A percentile compares a stretch with the other conserved stretches of the same genome.
phyloP scores from a whole-genome alignment of 2,888 invertebrate species.

The Lasioglossum pauxillum region DNA sequence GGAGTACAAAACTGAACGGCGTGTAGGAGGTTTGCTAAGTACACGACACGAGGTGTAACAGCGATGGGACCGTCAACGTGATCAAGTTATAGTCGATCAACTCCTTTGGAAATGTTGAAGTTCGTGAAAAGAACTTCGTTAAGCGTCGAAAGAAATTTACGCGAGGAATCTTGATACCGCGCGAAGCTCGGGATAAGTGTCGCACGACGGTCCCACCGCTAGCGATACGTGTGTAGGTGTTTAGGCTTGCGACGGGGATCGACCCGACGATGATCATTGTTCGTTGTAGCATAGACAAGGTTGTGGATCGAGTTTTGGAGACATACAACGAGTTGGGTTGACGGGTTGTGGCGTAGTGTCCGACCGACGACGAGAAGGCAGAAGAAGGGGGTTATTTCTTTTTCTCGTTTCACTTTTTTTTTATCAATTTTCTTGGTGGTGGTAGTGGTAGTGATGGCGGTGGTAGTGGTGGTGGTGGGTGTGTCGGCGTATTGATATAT shows the following conservation, averaged over 20 bases:
- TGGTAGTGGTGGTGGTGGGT: background rate
- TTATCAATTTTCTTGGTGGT: background rate
- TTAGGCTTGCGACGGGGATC: constrained; percentile 43
- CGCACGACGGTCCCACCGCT: background rate
- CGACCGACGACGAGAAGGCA: constrained; percentile 69
- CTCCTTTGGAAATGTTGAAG: background rate
- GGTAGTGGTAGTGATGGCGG: background rate
- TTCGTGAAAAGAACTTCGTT: no score
- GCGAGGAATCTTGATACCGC: background rate
- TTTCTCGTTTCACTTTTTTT: background rate
- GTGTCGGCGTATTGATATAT: constrained; percentile 11
- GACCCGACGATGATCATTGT: constrained; percentile 39
- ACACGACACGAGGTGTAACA: background rate
- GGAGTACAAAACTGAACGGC: constrained; percentile 27
- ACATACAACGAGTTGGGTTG: constrained; percentile 46
- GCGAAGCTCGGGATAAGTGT: background rate
- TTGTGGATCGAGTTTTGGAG: constrained; percentile 54
- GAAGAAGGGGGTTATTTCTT: constrained; percentile 41
- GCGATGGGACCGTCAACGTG: background rate
- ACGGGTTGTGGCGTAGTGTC: constrained; percentile 48
- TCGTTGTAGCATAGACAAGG: constrained; percentile 57
- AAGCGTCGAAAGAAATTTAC: no score
- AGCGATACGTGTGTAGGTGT: constrained; percentile 14
- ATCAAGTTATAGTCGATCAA: background rate
- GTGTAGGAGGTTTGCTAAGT: constrained; percentile 16